phyloP scores from a whole-genome alignment of 2,888 invertebrate species.

The Mongoloraphidia duomilia region DNA sequence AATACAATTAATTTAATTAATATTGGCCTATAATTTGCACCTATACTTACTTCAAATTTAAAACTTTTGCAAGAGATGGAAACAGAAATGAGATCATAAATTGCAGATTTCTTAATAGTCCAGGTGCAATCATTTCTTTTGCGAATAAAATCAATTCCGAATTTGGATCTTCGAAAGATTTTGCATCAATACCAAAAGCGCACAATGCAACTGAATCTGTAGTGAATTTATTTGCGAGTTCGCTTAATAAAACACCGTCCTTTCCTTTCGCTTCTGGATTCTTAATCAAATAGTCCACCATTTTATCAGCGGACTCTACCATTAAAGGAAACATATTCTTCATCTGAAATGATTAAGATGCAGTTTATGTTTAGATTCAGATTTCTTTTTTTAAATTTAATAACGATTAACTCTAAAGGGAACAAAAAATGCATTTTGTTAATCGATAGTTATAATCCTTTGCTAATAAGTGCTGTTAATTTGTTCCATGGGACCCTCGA shows the following conservation, averaged over 20 bases:
- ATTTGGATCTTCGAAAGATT: constrained; percentile 20
- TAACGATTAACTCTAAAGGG: too few relatives aligned
- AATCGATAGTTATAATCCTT: too few relatives aligned
- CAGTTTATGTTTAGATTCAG: not conserved
- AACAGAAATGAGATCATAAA: constrained; percentile 14
- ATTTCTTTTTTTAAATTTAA: too few relatives aligned
- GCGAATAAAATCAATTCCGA: constrained; percentile 19
- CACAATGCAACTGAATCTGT: constrained; percentile 26
- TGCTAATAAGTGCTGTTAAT: too few relatives aligned
- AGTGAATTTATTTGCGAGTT: constrained; percentile 25
- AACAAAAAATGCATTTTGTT: too few relatives aligned
- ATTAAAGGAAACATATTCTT: constrained; percentile 32
- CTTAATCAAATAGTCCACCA: constrained; percentile 23
- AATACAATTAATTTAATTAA: too few relatives aligned
- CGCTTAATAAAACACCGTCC: constrained; percentile 24
- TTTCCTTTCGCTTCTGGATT: constrained; percentile 16
- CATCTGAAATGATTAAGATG: constrained; percentile 10
- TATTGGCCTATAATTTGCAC: too few relatives aligned
- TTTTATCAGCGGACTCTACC: constrained; percentile 25
- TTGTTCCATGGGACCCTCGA: too few relatives aligned
- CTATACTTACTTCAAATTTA: too few relatives aligned
- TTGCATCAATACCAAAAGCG: constrained; percentile 25
- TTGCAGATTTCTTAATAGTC: constrained; percentile 9
- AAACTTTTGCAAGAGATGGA: constrained; percentile 10
- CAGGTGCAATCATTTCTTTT: constrained; percentile 19